Conservation (phyloP, 2,797 vertebrate genomes). For the Bufotes viridis region DNA sequence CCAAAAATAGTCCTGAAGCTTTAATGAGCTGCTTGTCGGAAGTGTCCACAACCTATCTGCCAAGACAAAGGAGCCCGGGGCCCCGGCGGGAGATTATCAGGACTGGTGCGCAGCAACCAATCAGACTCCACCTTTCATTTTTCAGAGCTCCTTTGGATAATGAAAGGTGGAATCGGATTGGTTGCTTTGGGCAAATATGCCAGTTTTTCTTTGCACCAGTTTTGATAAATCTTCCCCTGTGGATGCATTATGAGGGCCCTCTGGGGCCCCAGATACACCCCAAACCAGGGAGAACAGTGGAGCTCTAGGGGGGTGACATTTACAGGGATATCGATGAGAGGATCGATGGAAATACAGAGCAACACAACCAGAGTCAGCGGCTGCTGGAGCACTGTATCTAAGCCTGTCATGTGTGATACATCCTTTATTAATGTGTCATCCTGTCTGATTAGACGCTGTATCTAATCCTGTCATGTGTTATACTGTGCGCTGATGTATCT, state of each 20-base stretch:
- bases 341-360: neutral
- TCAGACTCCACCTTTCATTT: no score
- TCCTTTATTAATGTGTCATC: neutral
- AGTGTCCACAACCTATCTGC: conserved; percentile 39
- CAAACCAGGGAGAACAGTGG: neutral
- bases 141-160: no score
- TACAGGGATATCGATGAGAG: neutral
- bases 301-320: neutral
- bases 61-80: conserved; percentile 13
- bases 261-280: no score
- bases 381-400: neutral
- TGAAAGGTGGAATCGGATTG: no score
- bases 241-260: no score
- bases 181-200: no score
- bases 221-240: no score
- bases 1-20: conserved; percentile 37
- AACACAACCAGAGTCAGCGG: no score
- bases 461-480: neutral
- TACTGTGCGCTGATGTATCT: neutral
- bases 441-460: neutral
- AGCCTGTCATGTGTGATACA: neutral
- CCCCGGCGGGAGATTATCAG: no score
- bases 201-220: no score
- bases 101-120: no score
- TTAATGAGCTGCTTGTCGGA: conserved; percentile 60